Evolutionary conservation across 2,113 vertebrate species (phyloP), one percentile per base, ranked within the genome.

Genomic region (Pampusana beccarii): DNA sequence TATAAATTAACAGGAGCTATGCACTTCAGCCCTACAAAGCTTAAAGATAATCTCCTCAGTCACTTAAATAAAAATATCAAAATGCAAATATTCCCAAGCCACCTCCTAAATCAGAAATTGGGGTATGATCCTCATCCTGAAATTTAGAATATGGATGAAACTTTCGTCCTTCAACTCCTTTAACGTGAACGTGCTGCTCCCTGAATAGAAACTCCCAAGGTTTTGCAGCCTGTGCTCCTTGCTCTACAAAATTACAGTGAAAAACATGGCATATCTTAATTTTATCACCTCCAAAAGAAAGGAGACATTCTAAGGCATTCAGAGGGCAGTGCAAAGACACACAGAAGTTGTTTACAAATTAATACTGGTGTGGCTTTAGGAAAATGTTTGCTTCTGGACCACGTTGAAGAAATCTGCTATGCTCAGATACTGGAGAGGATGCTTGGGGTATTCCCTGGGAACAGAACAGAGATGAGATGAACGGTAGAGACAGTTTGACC

Each of bases 191-290:
- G 0, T 71, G 61, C 53, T 1, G 2, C 33, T 93, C 53, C 21
- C 26, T 19, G 13, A 64, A 64, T 19, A 23, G 71, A 82, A 87
- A 31, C 7, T 58, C 20, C 15, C 5, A 24, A 26, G 16, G 11
- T 28, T 86, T 21, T 84, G 57, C 18, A 48, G 29, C 0, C 0
- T 4, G 50, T 28, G 42, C 36, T 66, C 36, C 33, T 88, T 1
- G 1, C 40, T 64, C 0, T 0, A 42, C 28, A 58, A 33, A 78
- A 20, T 2, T 0, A 16, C 6, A 56, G 31, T 5, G 13, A 85
- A 29, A 87, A 62, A 11, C 7, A 9, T 1, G 9, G 11, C 17
- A 44, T 36, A 25, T 71, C 65, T 34, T 42, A 26, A 50, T 70
- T 80, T 84, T 42, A 51, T 56, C 46, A 54, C 42, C 54, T 92